Conservation (phyloP, 2,888 invertebrate species). For the Melanostoma mellinum region DNA sequence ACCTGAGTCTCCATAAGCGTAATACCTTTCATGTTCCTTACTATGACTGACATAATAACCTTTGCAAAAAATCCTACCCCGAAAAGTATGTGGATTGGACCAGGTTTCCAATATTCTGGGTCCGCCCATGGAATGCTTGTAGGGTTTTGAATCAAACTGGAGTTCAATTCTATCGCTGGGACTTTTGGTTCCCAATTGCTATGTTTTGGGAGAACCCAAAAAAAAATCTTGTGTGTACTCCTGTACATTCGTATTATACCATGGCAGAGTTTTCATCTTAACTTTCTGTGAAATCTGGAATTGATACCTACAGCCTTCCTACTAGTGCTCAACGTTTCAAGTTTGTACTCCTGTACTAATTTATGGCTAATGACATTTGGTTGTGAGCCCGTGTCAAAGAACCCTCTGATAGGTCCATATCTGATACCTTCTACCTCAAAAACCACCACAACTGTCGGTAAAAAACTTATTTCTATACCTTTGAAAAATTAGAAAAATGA, state of each 20-base stretch:
- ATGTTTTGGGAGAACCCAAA: neutral
- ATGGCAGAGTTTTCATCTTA: no score
- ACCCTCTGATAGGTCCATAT: no score
- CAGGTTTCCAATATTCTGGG: neutral
- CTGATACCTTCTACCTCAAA: no score
- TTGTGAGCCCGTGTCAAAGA: no score
- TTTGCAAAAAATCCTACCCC: neutral
- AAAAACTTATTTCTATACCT: no score
- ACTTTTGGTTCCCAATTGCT: slow-evolving; percentile 1
- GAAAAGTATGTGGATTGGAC: neutral
- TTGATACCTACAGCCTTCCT: no score
- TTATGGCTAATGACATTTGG: no score
- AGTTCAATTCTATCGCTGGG: neutral
- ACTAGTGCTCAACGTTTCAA: no score
- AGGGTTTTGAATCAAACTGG: neutral
- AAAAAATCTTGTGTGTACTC: neutral
- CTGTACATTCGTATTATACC: neutral
- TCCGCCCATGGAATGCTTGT: neutral
- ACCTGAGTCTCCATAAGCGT: neutral
- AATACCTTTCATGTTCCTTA: neutral
- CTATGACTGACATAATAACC: neutral
- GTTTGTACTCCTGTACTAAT: no score
- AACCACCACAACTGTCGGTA: no score
- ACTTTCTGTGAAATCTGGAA: no score
- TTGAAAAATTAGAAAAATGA: no score